Evolutionary conservation across 2,888 invertebrate species (phyloP).

Genomic region (Idaea dimidiata): DNA sequence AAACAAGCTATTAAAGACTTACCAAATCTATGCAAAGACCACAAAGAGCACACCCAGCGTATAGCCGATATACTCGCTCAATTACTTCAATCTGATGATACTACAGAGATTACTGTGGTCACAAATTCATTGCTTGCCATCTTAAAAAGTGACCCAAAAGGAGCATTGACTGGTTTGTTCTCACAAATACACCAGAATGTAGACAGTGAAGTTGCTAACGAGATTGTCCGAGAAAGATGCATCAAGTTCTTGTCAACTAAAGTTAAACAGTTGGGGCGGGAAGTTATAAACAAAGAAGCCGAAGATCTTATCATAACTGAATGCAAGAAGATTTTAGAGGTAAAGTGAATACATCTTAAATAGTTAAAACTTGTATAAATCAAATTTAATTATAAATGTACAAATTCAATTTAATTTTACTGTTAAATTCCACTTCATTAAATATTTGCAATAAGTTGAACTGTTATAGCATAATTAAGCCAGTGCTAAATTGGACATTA

Average conservation of each 20-base stretch:
- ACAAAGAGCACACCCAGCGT: conserved; percentile 89
- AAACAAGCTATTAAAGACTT: conserved; percentile 97
- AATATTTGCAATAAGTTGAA: neutral
- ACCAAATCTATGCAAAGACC: conserved; percentile 92
- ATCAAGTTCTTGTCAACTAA: conserved; percentile 93
- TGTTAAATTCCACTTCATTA: neutral
- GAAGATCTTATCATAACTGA: conserved; percentile 92
- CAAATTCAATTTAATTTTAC: too few relatives aligned
- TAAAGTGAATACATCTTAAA: conserved; percentile 50
- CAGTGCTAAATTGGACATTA: too few relatives aligned
- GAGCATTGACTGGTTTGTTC: conserved; percentile 79
- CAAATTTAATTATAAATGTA: too few relatives aligned
- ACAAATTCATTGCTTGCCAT: conserved; percentile 90
- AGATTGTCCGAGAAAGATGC: conserved; percentile 90
- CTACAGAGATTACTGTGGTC: conserved; percentile 90
- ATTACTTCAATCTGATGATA: conserved; percentile 92
- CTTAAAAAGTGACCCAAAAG: conserved; percentile 86
- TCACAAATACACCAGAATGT: conserved; percentile 78
- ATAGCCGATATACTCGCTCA: conserved; percentile 96
- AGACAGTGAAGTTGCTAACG: conserved; percentile 79
- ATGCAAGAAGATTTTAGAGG: conserved; percentile 91
- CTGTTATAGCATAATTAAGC: neutral
- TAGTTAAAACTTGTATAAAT: too few relatives aligned
- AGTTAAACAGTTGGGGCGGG: conserved; percentile 88
- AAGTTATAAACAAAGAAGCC: conserved; percentile 89